Evolutionary conservation across 2,113 vertebrate species (phyloP).

Genomic region (Caranx ignobilis): DNA sequence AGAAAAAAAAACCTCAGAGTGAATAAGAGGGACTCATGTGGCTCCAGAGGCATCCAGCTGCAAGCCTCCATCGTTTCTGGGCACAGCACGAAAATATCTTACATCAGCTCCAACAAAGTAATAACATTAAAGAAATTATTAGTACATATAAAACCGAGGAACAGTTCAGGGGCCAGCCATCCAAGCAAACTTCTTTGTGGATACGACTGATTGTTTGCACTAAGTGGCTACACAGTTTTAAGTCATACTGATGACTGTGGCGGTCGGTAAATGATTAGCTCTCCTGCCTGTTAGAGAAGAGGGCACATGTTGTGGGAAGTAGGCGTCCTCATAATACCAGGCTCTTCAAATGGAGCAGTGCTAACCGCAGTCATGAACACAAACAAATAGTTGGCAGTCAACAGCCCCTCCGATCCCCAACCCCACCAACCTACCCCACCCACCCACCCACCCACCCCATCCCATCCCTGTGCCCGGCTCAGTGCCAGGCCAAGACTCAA

Average conservation of each 20-base stretch:
- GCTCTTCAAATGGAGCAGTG: conserved; percentile 57
- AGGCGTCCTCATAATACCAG: conserved; percentile 50
- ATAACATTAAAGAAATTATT: conserved; percentile 12
- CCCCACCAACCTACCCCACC: conserved; percentile 35
- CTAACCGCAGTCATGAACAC: conserved; percentile 73
- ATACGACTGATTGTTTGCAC: conserved; percentile 12
- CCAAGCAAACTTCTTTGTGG: conserved; percentile 23
- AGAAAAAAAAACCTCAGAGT: background rate
- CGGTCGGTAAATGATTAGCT: conserved; percentile 50
- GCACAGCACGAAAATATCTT: background rate
- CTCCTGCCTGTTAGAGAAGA: conserved; percentile 53
- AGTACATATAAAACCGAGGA: background rate
- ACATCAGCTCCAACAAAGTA: conserved; percentile 2
- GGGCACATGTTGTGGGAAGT: conserved; percentile 67
- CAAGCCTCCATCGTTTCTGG: background rate
- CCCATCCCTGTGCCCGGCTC: conserved; percentile 34
- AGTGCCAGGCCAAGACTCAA: conserved; percentile 35
- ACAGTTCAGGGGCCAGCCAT: background rate
- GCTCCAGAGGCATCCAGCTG: conserved; percentile 9
- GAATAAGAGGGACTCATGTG: background rate
- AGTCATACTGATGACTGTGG: conserved; percentile 45
- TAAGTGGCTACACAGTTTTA: conserved; percentile 40
- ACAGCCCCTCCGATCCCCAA: conserved; percentile 9
- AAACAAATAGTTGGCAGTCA: conserved; percentile 72
- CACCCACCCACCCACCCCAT: conserved; percentile 38